Percentiles rank a stretch among this genome's conserved stretches.
Conservation (phyloP, 1,140 invertebrate species). For the Eupeodes corollae region DNA sequence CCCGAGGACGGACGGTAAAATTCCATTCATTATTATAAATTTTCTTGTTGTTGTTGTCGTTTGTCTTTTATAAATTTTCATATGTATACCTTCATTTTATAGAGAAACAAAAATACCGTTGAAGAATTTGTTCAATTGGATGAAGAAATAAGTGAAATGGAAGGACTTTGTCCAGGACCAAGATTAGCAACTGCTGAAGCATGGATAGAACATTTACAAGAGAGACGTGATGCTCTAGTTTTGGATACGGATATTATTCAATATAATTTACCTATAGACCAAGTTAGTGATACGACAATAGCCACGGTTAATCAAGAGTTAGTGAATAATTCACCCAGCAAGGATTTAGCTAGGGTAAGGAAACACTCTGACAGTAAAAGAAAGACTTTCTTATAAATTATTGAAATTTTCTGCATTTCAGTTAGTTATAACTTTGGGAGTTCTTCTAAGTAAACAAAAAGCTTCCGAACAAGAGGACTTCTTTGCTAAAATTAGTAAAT, state of each 20-base stretch:
- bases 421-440: constrained; percentile 28
- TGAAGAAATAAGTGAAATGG: constrained; percentile 30
- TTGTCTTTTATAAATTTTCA: too few species aligned
- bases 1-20: too few species aligned
- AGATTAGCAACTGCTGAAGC: constrained; percentile 30
- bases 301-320: too few species aligned
- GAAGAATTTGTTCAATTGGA: constrained; percentile 27
- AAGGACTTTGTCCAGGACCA: constrained; percentile 28
- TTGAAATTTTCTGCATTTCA: constrained; percentile 2
- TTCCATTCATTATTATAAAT: too few species aligned
- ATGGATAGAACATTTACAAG: constrained; percentile 31
- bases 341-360: too few species aligned
- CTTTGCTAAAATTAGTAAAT: constrained; percentile 32
- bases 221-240: constrained; percentile 19
- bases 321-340: too few species aligned
- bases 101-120: constrained; percentile 12
- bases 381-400: too few species aligned
- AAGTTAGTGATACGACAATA: too few species aligned
- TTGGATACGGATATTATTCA: background rate
- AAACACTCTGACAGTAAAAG: too few species aligned
- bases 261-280: background rate
- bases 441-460: constrained; percentile 30
- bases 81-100: too few species aligned
- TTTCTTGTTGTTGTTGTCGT: too few species aligned
- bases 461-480: constrained; percentile 37